These are phyloP conservation scores for Pachypeltis micranthus DNA, from an alignment of 1,140 invertebrate genomes.

Conservation along the genomic window DNA sequence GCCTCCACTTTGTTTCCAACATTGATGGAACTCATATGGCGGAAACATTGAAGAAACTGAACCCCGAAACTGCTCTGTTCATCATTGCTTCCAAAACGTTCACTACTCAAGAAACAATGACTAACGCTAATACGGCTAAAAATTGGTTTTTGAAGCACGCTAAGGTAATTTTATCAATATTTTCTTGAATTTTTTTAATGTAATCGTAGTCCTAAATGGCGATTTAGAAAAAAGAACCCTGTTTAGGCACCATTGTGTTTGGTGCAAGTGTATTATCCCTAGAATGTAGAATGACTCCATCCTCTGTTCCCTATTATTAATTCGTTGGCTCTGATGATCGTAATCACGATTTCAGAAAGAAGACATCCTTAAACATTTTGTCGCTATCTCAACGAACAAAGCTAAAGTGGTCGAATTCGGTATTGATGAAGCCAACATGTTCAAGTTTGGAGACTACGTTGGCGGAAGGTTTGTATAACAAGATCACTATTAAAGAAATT, in stretches of 20 bases:
- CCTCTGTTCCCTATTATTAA: no score
- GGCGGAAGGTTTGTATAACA: constrained; percentile 72
- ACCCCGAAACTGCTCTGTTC: constrained; percentile 90
- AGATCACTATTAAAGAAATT: no score
- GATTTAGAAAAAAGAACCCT: no score
- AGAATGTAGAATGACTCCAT: no score
- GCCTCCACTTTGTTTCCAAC: constrained; percentile 94
- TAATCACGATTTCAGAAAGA: constrained; percentile 8
- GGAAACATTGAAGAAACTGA: constrained; percentile 80
- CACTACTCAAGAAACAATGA: constrained; percentile 99
- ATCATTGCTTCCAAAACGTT: constrained; percentile 99
- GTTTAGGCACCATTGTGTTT: no score
- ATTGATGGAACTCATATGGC: constrained; percentile 98
- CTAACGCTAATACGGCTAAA: constrained; percentile 95
- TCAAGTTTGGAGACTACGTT: constrained; percentile 99
- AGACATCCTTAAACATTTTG: constrained; percentile 92
- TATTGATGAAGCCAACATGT: constrained; percentile 95
- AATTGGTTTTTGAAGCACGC: constrained; percentile 80
- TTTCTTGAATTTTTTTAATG: no score
- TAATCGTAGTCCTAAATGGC: no score
- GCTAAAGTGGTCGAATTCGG: constrained; percentile 92
- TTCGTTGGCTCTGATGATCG: no score
- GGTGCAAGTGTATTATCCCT: no score
- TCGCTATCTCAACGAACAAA: constrained; percentile 91
- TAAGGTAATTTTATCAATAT: no score